Conservation (phyloP, 2,113 vertebrate genomes). For the Callionymus lyra region DNA sequence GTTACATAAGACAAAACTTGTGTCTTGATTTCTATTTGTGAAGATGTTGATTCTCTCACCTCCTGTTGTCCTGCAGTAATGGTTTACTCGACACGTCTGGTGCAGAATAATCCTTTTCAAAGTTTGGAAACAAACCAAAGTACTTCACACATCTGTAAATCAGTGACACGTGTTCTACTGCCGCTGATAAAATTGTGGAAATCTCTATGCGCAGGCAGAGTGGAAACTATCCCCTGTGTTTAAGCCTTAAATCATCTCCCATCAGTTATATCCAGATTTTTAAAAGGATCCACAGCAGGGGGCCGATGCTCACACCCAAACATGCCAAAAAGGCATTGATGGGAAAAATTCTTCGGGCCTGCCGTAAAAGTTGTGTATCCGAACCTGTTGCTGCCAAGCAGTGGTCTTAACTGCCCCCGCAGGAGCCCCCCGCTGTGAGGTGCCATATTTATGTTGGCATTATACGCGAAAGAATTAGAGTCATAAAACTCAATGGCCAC, state of each 20-base stretch:
- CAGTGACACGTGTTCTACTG: constrained; percentile 8
- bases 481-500: constrained; percentile 93
- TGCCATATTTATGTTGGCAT: constrained; percentile 96
- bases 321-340: constrained; percentile 70
- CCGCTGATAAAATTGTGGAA: constrained; percentile 22
- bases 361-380: constrained; percentile 91
- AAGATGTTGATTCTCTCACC: no score
- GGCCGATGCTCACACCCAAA: constrained; percentile 18
- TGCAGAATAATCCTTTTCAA: no score
- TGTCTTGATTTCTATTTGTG: no score
- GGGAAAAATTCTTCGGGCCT: constrained; percentile 81
- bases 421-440: constrained; percentile 79
- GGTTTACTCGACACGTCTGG: no score
- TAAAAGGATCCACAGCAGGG: constrained; percentile 17
- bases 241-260: constrained; percentile 24
- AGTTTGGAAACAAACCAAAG: no score
- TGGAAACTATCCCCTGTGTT: constrained; percentile 1
- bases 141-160: constrained; percentile 9
- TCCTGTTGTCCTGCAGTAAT: no score
- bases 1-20: no score
- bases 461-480: constrained; percentile 95
- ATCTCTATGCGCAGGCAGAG: constrained; percentile 1
- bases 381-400: constrained; percentile 82
- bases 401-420: constrained; percentile 79
- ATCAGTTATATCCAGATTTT: constrained; percentile 15